These are phyloP conservation scores for Pachypeltis micranthus DNA, from an alignment of 1,140 invertebrate genomes.

Conservation along the genomic window DNA sequence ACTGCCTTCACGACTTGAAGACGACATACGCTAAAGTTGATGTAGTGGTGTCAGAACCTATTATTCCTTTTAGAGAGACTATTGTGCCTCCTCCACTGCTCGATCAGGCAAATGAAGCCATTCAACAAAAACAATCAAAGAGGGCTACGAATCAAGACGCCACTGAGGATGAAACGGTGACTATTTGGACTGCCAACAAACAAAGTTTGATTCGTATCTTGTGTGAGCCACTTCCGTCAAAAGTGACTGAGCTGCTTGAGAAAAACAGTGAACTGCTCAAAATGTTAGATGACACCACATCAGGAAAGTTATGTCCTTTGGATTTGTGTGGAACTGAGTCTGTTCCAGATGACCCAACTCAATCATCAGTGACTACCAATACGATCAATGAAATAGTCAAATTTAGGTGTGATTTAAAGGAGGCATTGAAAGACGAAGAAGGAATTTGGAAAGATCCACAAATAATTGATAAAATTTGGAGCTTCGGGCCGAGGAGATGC, in stretches of 20 bases:
- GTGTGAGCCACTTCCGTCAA: conserved; percentile 63
- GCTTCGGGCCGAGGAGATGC: conserved; percentile 77
- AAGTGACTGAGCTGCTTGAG: conserved; percentile 58
- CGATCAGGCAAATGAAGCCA: conserved; percentile 82
- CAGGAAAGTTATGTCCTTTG: no score
- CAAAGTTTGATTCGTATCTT: conserved; percentile 60
- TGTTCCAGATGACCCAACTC: no score
- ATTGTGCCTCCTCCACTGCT: conserved; percentile 68
- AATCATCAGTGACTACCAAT: no score
- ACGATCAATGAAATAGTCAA: no score
- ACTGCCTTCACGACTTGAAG: conserved; percentile 77
- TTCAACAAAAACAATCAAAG: conserved; percentile 37
- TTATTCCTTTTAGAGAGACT: conserved; percentile 93
- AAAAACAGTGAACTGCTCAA: conserved; percentile 46
- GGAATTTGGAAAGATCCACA: conserved; percentile 41
- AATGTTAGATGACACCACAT: conserved; percentile 39
- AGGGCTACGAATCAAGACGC: conserved; percentile 26
- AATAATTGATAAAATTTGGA: conserved; percentile 67
- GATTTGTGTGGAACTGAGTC: no score
- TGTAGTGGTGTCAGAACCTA: conserved; percentile 83
- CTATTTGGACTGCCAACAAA: conserved; percentile 57
- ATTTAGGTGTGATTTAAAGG: no score
- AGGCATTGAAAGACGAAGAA: conserved; percentile 46
- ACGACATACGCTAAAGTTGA: conserved; percentile 75
- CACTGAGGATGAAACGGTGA: conserved; percentile 31